Percentiles rank a stretch among this genome's conserved stretches.
Evolutionary conservation across 2,113 vertebrate species (phyloP).

Genomic region (Falco punctatus): DNA sequence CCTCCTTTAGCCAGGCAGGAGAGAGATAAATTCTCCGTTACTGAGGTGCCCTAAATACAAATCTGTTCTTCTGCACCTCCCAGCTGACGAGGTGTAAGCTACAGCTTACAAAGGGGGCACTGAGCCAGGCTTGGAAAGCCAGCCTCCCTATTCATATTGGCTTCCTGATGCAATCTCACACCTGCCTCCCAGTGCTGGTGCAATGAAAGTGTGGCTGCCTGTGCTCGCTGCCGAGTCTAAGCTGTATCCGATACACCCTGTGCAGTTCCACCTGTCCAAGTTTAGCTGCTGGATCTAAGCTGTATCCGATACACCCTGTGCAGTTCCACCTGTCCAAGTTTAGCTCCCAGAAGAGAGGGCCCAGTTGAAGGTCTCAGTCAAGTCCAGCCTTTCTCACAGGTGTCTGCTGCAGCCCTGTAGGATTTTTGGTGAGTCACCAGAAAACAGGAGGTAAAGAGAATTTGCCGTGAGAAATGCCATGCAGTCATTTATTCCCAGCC

Average conservation of each 20-base stretch:
- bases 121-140: neutral
- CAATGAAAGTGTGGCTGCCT: neutral
- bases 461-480: neutral
- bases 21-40: neutral
- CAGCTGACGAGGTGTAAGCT: neutral
- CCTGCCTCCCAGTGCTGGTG: neutral
- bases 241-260: accelerated
- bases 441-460: neutral
- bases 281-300: neutral
- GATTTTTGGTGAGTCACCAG: neutral
- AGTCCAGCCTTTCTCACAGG: neutral
- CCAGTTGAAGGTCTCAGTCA: neutral
- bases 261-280: neutral
- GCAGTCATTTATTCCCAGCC: neutral
- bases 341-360: neutral
- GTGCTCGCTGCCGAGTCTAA: neutral
- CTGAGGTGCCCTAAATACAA: neutral
- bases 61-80: neutral
- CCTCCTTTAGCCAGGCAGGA: neutral
- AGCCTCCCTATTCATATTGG: neutral
- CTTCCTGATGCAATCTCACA: neutral
- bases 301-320: accelerated
- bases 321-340: neutral
- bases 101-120: neutral
- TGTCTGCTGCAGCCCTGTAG: neutral